Evolutionary conservation across 2,113 vertebrate species (phyloP).

Genomic region (Sminthopsis crassicaudata): DNA sequence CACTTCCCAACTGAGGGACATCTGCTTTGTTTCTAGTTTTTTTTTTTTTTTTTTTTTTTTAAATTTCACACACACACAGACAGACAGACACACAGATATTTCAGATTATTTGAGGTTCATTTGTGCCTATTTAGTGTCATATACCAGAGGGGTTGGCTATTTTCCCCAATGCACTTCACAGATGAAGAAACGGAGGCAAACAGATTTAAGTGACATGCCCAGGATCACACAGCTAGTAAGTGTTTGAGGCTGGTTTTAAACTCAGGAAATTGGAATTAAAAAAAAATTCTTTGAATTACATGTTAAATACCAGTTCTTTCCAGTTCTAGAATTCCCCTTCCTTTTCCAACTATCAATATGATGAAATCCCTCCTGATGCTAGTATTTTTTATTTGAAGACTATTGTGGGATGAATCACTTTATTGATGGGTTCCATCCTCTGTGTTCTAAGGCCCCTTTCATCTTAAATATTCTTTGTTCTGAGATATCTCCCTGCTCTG

Average conservation of each 20-base stretch:
- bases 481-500: no score
- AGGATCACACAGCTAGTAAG: neutral
- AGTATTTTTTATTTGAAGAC: neutral
- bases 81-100: no score
- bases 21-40: no score
- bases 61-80: no score
- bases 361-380: neutral
- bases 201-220: constrained; percentile 9
- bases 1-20: no score
- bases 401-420: neutral
- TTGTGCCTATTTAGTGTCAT: no score
- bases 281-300: no score
- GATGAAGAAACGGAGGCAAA: neutral
- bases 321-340: neutral
- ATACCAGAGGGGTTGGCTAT: no score
- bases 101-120: no score
- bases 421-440: neutral
- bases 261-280: neutral
- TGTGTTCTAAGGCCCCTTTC: neutral
- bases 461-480: neutral
- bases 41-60: no score
- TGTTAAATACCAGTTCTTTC: neutral
- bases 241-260: neutral
- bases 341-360: neutral
- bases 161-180: neutral